Conservation (phyloP, 2,888 invertebrate species). For the Crepidodera aurea region DNA sequence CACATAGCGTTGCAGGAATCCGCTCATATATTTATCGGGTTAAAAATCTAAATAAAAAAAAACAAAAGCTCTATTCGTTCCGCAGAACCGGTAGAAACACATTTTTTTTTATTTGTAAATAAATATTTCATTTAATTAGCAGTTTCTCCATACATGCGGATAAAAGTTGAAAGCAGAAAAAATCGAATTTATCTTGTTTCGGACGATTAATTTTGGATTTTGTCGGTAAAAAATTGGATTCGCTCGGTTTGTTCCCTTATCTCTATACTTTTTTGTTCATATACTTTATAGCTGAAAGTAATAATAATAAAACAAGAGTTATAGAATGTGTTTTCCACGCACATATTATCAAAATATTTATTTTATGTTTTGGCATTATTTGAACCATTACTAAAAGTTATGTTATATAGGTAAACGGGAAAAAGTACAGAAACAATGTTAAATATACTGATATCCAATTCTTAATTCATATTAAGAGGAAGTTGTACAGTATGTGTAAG, state of each 20-base stretch:
- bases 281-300: constrained; percentile 5
- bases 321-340: not conserved
- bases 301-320: not conserved
- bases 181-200: constrained; percentile 25
- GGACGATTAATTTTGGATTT: constrained; percentile 25
- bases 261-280: constrained; percentile 10
- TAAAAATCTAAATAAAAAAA: too few species aligned
- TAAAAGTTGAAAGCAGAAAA: constrained; percentile 6
- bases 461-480: too few species aligned
- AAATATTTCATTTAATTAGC: constrained; percentile 17
- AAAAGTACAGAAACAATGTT: too few species aligned
- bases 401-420: too few species aligned
- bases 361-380: too few species aligned
- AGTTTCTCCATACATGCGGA: constrained; percentile 7
- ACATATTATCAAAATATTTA: too few species aligned
- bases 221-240: constrained; percentile 25
- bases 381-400: too few species aligned
- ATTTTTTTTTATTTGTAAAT: constrained; percentile 1
- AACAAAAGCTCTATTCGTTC: not conserved
- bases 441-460: too few species aligned
- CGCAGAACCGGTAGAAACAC: not conserved
- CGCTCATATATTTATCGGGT: too few species aligned
- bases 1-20: too few species aligned
- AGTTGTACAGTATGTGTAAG: too few species aligned
- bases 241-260: constrained; percentile 23